Evolutionary conservation across 2,113 vertebrate genomes (phyloP), one percentile per base, ranked within the genome.

Genomic region (Periophthalmus modestus): DNA sequence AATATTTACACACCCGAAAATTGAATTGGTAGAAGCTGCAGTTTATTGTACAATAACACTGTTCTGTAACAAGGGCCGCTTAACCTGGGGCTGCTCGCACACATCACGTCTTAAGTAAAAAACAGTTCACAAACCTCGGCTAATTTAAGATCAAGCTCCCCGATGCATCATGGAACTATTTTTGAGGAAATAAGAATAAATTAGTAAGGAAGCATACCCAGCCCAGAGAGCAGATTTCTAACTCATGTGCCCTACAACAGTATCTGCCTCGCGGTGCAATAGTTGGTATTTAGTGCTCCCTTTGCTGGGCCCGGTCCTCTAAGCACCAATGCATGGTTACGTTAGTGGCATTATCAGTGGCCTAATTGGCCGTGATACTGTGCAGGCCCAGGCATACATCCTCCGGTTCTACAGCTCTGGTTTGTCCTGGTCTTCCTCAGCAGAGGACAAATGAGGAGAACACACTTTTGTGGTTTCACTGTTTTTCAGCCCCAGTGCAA

Each of bases 301-400:
- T 46, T n/a, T 23, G 39, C n/a, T 21, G 34, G 36, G 73, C 76
- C 50, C 33, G 47, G 70, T 75, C 75, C 75, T 87, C 73, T 68
- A 84, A 88, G 87, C 75, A 80, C 68, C 75, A 82, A 68, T 69
- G 69, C 67, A 74, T 68, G 78, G 66, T 81, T 87, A 86, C 90
- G 90, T 90, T 90, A 89, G 71, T 78, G 71, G n/a, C 74, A 75
- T 89, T 89, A 90, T 84, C 80, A 82, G 81, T 79, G 15, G 66
- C 47, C 72, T 90, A 90, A 93, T 92, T 90, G 86, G 75, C 84
- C 79, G 48, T 88, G 85, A 85, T 76, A 73, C 83, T 83, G 84
- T 87, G n/a, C 83, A 82, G 80, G 79, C 63, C 46, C 1, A 58
- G 62, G 66, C 66, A 72, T 81, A 76, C 79, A 82, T 85, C 80